Conservation (phyloP, 2,797 vertebrate genomes). For the Helostoma temminkii region DNA sequence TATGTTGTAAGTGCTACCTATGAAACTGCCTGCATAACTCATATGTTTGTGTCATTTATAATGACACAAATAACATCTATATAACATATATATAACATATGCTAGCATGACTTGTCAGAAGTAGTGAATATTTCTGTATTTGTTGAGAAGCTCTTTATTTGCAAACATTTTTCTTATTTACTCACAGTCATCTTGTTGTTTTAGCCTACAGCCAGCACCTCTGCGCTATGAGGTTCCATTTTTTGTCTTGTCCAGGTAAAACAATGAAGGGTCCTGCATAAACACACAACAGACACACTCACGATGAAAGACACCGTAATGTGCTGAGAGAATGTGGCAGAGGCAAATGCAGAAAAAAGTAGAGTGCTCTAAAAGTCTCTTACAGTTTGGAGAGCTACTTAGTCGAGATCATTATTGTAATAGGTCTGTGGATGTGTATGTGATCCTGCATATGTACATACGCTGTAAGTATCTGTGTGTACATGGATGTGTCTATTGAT, state of each 20-base stretch:
- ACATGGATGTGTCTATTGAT: conserved; percentile 44
- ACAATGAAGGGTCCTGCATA: conserved; percentile 1
- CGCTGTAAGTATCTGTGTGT: conserved; percentile 15
- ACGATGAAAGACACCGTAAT: conserved; percentile 16
- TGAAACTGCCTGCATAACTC: no score
- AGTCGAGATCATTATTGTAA: conserved; percentile 73
- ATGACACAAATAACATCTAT: no score
- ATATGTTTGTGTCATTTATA: no score
- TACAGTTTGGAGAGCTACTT: conserved; percentile 71
- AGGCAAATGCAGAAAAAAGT: conserved; percentile 52
- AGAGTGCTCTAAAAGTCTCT: conserved; percentile 72
- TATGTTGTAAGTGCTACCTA: no score
- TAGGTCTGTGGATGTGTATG: conserved; percentile 40
- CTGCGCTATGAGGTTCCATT: conserved; percentile 6
- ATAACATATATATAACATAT: no score
- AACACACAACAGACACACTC: neutral
- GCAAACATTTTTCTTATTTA: neutral
- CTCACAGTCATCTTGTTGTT: neutral
- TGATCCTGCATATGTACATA: conserved; percentile 44
- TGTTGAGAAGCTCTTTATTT: neutral
- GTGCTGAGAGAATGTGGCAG: conserved; percentile 32
- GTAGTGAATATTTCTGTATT: neutral
- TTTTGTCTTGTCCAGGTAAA: conserved; percentile 22
- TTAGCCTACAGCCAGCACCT: neutral
- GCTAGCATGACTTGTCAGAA: no score